Evolutionary conservation across 2,113 vertebrate species (phyloP).

Genomic region (Emberiza fucata): DNA sequence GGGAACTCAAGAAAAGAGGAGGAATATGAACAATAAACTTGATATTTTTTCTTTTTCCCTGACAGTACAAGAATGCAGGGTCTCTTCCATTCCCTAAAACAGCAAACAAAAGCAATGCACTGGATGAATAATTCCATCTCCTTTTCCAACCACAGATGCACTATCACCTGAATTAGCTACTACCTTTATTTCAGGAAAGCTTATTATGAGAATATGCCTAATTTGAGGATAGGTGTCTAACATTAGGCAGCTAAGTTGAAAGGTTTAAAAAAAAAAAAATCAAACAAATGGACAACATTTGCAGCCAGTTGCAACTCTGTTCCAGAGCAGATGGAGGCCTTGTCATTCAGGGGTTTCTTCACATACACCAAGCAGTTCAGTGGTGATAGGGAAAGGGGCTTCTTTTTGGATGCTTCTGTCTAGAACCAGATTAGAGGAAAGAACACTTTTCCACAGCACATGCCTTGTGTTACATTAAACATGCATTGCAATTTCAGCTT

Average conservation of each 20-base stretch:
- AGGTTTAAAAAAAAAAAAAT: not conserved
- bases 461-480: slow-evolving; percentile 24
- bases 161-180: not conserved
- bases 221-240: slow-evolving; percentile 12
- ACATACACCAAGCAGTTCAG: not conserved
- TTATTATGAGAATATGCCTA: not conserved
- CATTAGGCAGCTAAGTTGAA: not conserved
- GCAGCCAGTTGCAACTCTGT: slow-evolving; percentile 4
- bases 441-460: not conserved
- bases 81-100: not conserved
- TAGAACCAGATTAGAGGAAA: slow-evolving; percentile 30
- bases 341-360: slow-evolving; percentile 31
- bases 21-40: not conserved
- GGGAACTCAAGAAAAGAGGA: not conserved
- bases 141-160: not conserved
- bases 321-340: slow-evolving; percentile 40
- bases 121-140: not conserved
- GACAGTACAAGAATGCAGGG: not conserved
- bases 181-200: not conserved
- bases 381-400: slow-evolving; percentile 5
- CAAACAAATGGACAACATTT: slow-evolving; percentile 29
- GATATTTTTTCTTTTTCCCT: not conserved
- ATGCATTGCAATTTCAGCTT: slow-evolving; percentile 5
- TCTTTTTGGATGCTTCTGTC: slow-evolving; percentile 25
- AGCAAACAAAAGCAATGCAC: not conserved